Evolutionary conservation across 1,140 invertebrate genomes (phyloP).

Genomic region (Ips typographus): DNA sequence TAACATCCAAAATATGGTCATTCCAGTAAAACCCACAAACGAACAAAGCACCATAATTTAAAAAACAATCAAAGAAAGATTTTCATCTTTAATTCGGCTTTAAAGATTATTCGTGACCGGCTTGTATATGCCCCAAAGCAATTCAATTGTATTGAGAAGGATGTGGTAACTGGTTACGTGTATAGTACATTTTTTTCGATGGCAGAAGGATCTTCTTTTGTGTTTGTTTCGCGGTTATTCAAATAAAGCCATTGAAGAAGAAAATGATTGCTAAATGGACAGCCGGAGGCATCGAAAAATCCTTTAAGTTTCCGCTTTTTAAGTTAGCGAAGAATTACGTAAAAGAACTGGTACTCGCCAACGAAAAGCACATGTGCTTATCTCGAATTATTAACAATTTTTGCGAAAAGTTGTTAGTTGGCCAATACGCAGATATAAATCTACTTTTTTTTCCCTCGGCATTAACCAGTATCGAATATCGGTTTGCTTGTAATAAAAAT

Average conservation of each 20-base stretch:
- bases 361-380: background rate
- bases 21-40: background rate
- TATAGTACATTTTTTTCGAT: background rate
- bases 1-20: background rate
- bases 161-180: constrained; percentile 4
- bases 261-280: background rate
- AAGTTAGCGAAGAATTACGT: background rate
- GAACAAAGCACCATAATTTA: background rate
- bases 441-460: background rate
- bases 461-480: background rate
- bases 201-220: background rate
- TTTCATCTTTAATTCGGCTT: background rate
- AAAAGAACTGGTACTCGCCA: background rate
- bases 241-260: background rate
- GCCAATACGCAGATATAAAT: background rate
- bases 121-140: background rate
- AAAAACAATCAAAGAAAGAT: background rate
- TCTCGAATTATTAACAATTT: background rate
- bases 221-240: background rate
- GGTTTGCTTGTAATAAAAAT: background rate
- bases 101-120: background rate
- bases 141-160: background rate
- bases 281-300: background rate
- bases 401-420: background rate
- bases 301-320: background rate